Conservation (phyloP, 2,888 invertebrate genomes). For the Cheilosia variabilis region DNA sequence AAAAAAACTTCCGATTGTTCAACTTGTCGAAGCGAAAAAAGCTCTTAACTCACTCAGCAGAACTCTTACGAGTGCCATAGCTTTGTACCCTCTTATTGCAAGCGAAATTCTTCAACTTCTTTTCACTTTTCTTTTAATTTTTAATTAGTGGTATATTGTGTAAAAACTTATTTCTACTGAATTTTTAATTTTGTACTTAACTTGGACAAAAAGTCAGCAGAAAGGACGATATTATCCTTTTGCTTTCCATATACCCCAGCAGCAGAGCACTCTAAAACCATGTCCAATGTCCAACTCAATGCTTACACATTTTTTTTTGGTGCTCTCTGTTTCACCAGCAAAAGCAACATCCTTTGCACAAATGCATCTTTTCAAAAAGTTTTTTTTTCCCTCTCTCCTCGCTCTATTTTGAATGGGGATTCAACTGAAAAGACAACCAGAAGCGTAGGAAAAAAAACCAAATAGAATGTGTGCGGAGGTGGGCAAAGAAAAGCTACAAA, state of each 20-base stretch:
- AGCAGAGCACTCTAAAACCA: conserved; percentile 61
- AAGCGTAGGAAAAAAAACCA: not conserved
- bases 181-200: conserved; percentile 74
- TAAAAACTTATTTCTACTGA: conserved; percentile 73
- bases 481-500: conserved; percentile 24
- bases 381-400: conserved; percentile 4
- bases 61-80: conserved; percentile 28
- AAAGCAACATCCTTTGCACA: conserved; percentile 73
- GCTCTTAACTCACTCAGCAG: conserved; percentile 32
- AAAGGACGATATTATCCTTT: conserved; percentile 64
- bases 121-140: conserved; percentile 55
- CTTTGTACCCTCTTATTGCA: conserved; percentile 5
- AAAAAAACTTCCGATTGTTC: conserved; percentile 19
- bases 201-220: conserved; percentile 57
- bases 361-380: conserved; percentile 69
- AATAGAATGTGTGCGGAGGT: not conserved
- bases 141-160: conserved; percentile 75
- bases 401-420: conserved; percentile 46
- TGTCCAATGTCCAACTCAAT: conserved; percentile 69
- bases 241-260: conserved; percentile 8
- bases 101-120: conserved; percentile 15
- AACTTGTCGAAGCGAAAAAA: conserved; percentile 43
- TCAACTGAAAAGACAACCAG: conserved; percentile 35
- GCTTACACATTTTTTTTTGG: conserved; percentile 19
- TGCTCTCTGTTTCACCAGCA: conserved; percentile 49